Evolutionary conservation across 1,140 invertebrate genomes (phyloP).

Genomic region (Solen grandis): DNA sequence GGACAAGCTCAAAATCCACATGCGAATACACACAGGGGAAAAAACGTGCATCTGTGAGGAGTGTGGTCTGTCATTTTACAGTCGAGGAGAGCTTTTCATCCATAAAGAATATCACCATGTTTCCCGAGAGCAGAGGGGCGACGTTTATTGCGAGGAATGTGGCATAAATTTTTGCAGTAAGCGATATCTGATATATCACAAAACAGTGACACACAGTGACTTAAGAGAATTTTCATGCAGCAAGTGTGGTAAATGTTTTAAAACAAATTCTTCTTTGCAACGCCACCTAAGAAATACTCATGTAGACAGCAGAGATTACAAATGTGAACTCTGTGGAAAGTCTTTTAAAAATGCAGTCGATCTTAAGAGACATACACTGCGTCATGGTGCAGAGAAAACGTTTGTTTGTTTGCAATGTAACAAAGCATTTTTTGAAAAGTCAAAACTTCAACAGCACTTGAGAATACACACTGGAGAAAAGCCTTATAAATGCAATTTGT

Average conservation of each 20-base stretch:
- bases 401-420: constrained; percentile 29
- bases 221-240: constrained; percentile 8
- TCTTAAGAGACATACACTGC: constrained; percentile 11
- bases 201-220: constrained; percentile 24
- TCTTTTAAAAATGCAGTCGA: constrained; percentile 29
- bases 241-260: constrained; percentile 11
- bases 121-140: not conserved
- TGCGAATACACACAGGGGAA: constrained; percentile 30
- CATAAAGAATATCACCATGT: constrained; percentile 21
- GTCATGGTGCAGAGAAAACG: constrained; percentile 6
- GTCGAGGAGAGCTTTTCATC: constrained; percentile 5
- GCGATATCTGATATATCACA: constrained; percentile 22
- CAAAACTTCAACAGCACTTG: constrained; percentile 12
- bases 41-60: constrained; percentile 34
- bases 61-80: constrained; percentile 29
- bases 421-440: constrained; percentile 34
- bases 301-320: not conserved
- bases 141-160: not conserved
- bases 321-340: constrained; percentile 21
- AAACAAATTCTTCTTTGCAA: constrained; percentile 14
- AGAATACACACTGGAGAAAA: no score
- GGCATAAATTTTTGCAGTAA: constrained; percentile 7
- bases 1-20: constrained; percentile 32
- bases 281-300: constrained; percentile 27
- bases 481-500: no score